Evolutionary conservation across 2,113 vertebrate species (phyloP), one percentile per base, ranked within the genome.

Genomic region (Ceyx cyanopectus): DNA sequence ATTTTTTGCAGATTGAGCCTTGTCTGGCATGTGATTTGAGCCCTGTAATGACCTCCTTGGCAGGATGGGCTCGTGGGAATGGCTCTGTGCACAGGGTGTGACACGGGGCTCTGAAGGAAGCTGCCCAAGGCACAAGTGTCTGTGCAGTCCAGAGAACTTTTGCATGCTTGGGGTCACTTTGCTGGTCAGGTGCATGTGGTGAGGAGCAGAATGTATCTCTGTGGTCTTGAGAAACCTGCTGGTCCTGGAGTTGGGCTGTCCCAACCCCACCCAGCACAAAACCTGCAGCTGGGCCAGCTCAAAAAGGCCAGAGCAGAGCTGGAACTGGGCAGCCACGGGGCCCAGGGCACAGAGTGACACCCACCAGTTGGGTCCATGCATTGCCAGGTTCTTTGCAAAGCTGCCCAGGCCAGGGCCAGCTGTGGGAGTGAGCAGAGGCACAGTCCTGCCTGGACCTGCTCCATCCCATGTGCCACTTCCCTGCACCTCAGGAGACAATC

Each of bases 151-250:
- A 20, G 43, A 40, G 56, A 81, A 79, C 19, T 63, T 63, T 56
- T 7, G 22, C 21, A 10, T 5, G 1, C 56, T 45, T 0, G 1
- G 77, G 32, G 34, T 2, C 18, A 5, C 19, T 51, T 51, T 2
- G 4, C 1, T 14, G 62, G 20, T 5, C 67, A 57, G 83, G 5
- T 7, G 63, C 34, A 4, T 1, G 41, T 5, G 11, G 54, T 17
- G 53, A 58, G 12, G 74, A 67, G 58, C 74, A 80, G 57, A 27
- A 40, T 0, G 4, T 19, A 14, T 6, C 5, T 9, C 29, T 37
- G 10, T 4, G 10, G 51, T 5, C 53, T 13, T 2, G 2, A 24
- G 4, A 17, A 76, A 67, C 24, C 54, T 23, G 23, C 80, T 53
- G 74, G 37, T 62, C 45, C 62, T 16, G 21, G 5, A 14, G 18